These are phyloP conservation scores for Malacoctenus gilli DNA, from an alignment of 2,797 vertebrate species.

Conservation along the genomic window DNA sequence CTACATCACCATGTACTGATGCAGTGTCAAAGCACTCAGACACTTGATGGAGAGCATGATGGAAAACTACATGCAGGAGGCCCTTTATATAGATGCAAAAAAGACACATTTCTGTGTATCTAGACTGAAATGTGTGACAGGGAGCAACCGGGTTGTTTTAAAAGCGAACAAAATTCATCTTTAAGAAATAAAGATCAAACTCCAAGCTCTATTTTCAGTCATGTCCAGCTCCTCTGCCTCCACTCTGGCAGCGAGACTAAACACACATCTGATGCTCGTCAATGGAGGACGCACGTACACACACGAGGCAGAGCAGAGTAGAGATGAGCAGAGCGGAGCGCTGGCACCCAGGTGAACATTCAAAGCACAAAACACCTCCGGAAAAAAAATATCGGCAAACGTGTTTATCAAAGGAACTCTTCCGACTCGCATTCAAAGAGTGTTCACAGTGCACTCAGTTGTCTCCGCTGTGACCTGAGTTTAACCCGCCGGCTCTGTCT, in stretches of 20 bases:
- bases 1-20: slow-evolving; percentile 11
- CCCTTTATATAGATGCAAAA: too few species aligned
- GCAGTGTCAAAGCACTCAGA: not conserved
- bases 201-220: slow-evolving; percentile 36
- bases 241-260: slow-evolving; percentile 47
- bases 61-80: too few species aligned
- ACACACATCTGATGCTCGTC: slow-evolving; percentile 46
- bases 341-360: slow-evolving; percentile 30
- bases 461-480: slow-evolving; percentile 43
- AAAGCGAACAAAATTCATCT: too few species aligned
- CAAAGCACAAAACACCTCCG: slow-evolving; percentile 7
- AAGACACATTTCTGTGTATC: too few species aligned
- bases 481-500: slow-evolving; percentile 41
- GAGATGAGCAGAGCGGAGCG: slow-evolving; percentile 11
- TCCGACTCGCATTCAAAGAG: not conserved
- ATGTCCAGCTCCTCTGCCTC: slow-evolving; percentile 32
- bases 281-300: slow-evolving; percentile 18
- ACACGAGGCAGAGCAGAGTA: slow-evolving; percentile 10
- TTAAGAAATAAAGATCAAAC: slow-evolving; percentile 13
- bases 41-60: not conserved
- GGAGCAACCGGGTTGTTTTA: too few species aligned
- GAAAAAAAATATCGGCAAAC: not conserved
- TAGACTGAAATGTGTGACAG: too few species aligned
- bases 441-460: not conserved
- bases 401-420: not conserved